Evolutionary conservation across 2,113 vertebrate species (phyloP), one percentile per base, ranked within the genome.

Genomic region (Columbina picui): DNA sequence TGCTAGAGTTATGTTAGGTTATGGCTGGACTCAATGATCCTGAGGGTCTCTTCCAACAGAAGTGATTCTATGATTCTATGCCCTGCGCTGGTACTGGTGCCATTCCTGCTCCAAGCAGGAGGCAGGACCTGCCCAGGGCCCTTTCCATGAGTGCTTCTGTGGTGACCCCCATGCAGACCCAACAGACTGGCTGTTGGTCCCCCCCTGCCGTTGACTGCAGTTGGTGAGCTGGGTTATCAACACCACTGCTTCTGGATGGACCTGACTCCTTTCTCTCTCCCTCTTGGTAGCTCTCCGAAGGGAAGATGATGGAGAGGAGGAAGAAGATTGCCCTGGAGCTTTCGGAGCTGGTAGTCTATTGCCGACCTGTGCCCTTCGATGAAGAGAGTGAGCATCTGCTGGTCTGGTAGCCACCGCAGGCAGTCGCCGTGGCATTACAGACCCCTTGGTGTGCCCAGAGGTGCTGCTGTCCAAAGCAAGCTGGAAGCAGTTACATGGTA

Each of bases 321-420:
- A 99, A 99, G 98, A 99, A 99, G 97, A 99, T 99, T 30, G 99
- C 99, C 36, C 95, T 99, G 96, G 99, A 99, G 94, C 98, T 99
- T 32, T 99, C 99, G 0, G 99, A 99, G 77, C 98, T 99, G 36
- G 99, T 99, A 34, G 98, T 99, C 96, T 99, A 99, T 96, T 99
- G 99, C 92, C 98, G 99, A 43, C 99, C 99, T 19, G 99, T 99
- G 73, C 99, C 99, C 21, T 99, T 99, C 2, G 99, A 99, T 89
- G 99, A 99, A 98, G 99, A 99, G 64, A 99, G 99, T 99, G 99
- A 99, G 99, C 67, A 92, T 73, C 74, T 90, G 23, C 50, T 2
- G 2, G 41, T 63, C 61, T 70, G 38, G 14, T 77, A 88, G 38
- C 61, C 12, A 8, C 43, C 8, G 3, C n/a, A 60, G 83, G 63